Base-by-base conservation (phyloP, 92 coral and sea anemone genomes). In the Scolanthus callimorphus region DNA sequence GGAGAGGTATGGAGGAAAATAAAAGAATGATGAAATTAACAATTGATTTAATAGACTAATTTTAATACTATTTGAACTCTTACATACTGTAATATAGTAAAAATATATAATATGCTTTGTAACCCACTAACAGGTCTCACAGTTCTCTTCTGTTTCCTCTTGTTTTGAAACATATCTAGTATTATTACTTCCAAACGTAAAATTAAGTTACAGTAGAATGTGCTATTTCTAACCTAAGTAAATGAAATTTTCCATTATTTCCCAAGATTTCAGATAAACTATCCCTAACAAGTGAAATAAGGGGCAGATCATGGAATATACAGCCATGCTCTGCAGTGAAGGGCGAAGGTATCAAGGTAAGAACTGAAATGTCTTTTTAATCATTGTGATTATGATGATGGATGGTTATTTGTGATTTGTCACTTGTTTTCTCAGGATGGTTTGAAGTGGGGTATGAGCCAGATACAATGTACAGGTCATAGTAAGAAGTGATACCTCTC, bases 271-370 rank as follows among this genome's bases (percentile, higher is more conserved):
- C 92, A 25, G 59, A 38, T 0, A 20, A 23, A n/a, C 78, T 91
- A 57, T 50, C 19, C 3, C 66, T 91, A 27, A 27, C 64, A 34
- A n/a, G n/a, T 34, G 51, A 30, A 3, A 83, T 88, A 25, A 72
- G 80, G 41, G 96, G 80, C 26, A 80, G 97, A 57, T 46, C 52
- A 12, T 91, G 97, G 97, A 69, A 77, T 49, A 91, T 91, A 29
- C 97, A 88, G 44, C 71, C 73, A 2, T 91, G 96, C 50, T 87
- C 91, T 27, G 97, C 90, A 4, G 13, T 71, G 60, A 65, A 70
- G 6, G 92, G 89, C 38, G 97, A 91, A 55, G 96, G 96, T 17
- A 28, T 91, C 20, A 31, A 84, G 79, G 97, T 90, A 67, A 4
- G 69, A n/a, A n/a, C n/a, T n/a, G n/a, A n/a, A n/a, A n/a, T n/a